Evolutionary conservation across 1,140 invertebrate genomes (phyloP), one percentile per base, ranked within the genome.

Genomic region (Zeugodacus cucurbitae): DNA sequence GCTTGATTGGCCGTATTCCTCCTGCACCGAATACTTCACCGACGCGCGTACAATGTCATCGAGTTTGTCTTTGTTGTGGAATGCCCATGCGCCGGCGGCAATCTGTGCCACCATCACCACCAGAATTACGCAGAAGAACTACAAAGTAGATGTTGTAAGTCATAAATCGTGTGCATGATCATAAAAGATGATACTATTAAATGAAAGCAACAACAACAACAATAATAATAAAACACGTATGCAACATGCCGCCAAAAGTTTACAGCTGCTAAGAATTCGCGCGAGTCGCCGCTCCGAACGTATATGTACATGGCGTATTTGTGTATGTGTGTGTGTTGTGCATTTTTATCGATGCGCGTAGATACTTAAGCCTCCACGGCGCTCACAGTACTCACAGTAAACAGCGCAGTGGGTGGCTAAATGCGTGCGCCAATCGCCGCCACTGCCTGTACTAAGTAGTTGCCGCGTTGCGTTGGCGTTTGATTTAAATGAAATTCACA

Each of bases 41-140:
- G 94, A 95, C 32, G 94, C 93, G 88, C 94, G 94, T 62, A 97
- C 94, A 87, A 96, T 93, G 64, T 95, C 94, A 91, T 96, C 95
- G 57, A 97, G 94, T 89, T 95, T 94, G 87, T 96, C 95, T 89
- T 94, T 94, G 90, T 97, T 96, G 87, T 95, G 94, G 91, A 96
- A 96, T 32, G 95, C 95, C 96, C 96, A 97, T 88, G 95, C 94
- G 59, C 95, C 96, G 85, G 96, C 96, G 2, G 96, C 96, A 58
- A 97, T 95, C 94, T 97, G 96, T 29, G 96, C 96, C n/a, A 97
- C 96, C 90, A 97, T 94, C 67, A 97, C 95, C n/a, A 97, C 94
- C 62, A 97, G 93, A 67, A 97, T 94, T 64, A 96, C 94, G 89
- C 96, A 96, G 91, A 97, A 96, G 93, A 96, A 97, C 94, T 96